phyloP scores from a whole-genome alignment of 1,140 invertebrate genomes.

The Meloidogyne exigua region DNA sequence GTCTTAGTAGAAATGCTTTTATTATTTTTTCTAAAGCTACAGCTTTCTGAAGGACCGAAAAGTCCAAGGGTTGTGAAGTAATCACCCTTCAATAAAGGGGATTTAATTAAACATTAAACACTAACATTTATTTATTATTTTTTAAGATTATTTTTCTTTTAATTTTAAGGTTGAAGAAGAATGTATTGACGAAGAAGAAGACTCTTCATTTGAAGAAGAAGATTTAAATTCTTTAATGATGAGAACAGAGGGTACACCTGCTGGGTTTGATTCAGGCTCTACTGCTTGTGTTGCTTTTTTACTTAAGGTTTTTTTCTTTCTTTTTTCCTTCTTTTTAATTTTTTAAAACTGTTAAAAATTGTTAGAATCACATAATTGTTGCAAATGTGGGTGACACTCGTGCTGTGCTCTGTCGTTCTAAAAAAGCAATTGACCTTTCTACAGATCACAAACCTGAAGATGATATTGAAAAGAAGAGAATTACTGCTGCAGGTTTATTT shows the following conservation, averaged over 20 bases:
- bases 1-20: no score
- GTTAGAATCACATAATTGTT: slow-evolving; percentile 28
- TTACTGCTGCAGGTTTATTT: slow-evolving; percentile 28
- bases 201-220: slow-evolving; percentile 4
- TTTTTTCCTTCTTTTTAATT: neutral
- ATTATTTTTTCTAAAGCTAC: no score
- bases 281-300: slow-evolving; percentile 34
- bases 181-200: neutral
- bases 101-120: no score
- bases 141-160: no score
- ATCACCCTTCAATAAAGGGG: no score
- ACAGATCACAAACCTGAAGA: slow-evolving; percentile 39
- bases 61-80: no score
- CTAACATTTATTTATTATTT: no score
- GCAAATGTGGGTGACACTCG: slow-evolving; percentile 36
- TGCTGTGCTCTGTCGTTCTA: slow-evolving; percentile 27
- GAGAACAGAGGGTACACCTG: neutral
- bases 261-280: slow-evolving; percentile 37
- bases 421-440: slow-evolving; percentile 31
- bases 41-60: no score
- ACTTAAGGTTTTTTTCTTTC: slow-evolving; percentile 11
- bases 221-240: slow-evolving; percentile 7
- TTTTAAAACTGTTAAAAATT: neutral
- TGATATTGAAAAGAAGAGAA: slow-evolving; percentile 26
- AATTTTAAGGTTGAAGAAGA: slow-evolving; percentile 2